These are phyloP conservation scores for Leptestheria dahalacensis DNA, from an alignment of 1,140 invertebrate genomes.

Conservation along the genomic window DNA sequence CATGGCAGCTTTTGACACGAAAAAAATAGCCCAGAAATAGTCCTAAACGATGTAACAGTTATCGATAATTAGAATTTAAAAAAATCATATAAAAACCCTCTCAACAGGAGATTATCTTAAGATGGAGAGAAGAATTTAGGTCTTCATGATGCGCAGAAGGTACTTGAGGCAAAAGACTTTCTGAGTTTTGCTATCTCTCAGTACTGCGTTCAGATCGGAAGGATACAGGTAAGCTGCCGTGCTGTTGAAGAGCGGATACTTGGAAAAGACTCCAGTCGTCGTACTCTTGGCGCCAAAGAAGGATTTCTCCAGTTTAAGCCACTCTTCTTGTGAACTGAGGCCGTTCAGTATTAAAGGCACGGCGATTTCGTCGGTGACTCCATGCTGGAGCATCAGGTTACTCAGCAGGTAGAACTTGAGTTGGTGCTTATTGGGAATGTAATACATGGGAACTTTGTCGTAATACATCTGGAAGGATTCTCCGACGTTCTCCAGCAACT, in stretches of 20 bases:
- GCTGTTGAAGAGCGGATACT: slow-evolving; percentile 14
- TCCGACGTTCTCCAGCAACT: slow-evolving; percentile 18
- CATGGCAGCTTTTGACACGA: too few relatives aligned
- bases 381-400: slow-evolving; percentile 24
- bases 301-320: slow-evolving; percentile 19
- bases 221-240: slow-evolving; percentile 22
- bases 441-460: slow-evolving; percentile 24
- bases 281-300: slow-evolving; percentile 8
- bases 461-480: slow-evolving; percentile 21
- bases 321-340: slow-evolving; percentile 18
- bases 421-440: slow-evolving; percentile 19
- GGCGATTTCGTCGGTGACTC: slow-evolving; percentile 23
- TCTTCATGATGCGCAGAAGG: slow-evolving; percentile 19
- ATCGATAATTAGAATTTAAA: too few relatives aligned
- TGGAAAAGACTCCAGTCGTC: neutral
- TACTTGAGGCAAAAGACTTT: slow-evolving; percentile 23
- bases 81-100: too few relatives aligned
- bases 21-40: too few relatives aligned
- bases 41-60: too few relatives aligned
- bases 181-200: slow-evolving; percentile 18
- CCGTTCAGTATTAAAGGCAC: slow-evolving; percentile 23
- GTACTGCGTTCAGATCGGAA: slow-evolving; percentile 22
- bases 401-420: slow-evolving; percentile 23
- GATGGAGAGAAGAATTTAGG: too few relatives aligned
- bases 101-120: too few relatives aligned